A percentile compares a stretch with the other conserved stretches of the same genome.
These are phyloP conservation scores for Neodiprion pinetum DNA, from an alignment of 1,140 invertebrate species.

Conservation along the genomic window DNA sequence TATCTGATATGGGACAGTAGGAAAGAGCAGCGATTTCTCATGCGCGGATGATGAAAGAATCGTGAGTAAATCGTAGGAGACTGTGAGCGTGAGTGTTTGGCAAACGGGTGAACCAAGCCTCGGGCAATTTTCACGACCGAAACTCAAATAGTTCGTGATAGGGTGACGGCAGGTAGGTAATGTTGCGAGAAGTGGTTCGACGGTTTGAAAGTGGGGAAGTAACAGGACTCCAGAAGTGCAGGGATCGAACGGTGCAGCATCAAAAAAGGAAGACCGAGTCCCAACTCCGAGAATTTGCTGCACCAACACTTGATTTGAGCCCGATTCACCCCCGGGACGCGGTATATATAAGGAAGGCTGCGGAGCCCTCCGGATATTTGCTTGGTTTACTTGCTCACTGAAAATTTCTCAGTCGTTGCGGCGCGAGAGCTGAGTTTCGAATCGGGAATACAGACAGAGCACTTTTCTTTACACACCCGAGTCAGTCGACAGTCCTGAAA, in stretches of 20 bases:
- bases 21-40: no score
- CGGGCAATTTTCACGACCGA: constrained; percentile 44
- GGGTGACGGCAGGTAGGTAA: constrained; percentile 22
- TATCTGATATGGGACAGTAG: no score
- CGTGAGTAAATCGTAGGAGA: constrained; percentile 23
- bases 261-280: constrained; percentile 29
- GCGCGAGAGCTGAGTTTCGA: neutral
- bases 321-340: constrained; percentile 43
- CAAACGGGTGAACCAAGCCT: constrained; percentile 42
- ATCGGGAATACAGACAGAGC: no score
- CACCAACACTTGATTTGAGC: constrained; percentile 54
- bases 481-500: no score
- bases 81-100: constrained; percentile 25
- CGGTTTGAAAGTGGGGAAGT: no score
- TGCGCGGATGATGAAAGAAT: constrained; percentile 15
- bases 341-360: neutral
- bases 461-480: no score
- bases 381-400: constrained; percentile 42
- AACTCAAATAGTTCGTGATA: constrained; percentile 47
- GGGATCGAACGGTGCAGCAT: constrained; percentile 19
- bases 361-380: constrained; percentile 48
- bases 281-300: constrained; percentile 16
- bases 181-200: no score
- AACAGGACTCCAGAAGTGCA: no score
- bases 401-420: constrained; percentile 27